Conservation (phyloP, 2,113 vertebrate genomes). For the Rattus rattus region DNA sequence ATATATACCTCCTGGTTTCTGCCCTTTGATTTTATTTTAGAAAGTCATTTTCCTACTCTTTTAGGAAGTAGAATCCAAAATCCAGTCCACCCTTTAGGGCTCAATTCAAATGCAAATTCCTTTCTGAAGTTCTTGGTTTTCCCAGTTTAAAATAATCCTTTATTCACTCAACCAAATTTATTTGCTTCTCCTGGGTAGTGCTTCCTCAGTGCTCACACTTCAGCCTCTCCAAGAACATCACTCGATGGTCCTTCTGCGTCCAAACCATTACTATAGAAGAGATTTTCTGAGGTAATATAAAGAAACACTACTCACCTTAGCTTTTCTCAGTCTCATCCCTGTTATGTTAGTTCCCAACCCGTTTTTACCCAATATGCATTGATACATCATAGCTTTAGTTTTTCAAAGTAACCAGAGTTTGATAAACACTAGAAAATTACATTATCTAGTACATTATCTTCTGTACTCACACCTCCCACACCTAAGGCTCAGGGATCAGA, state of each 20-base stretch:
- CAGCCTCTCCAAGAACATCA: not conserved
- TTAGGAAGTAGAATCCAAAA: not conserved
- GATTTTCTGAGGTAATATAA: not conserved
- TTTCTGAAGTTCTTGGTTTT: conserved; percentile 11
- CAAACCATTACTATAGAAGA: not conserved
- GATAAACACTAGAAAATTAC: not conserved
- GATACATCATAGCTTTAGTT: not conserved
- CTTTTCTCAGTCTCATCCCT: not conserved
- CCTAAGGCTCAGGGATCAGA: not conserved
- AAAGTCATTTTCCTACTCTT: not conserved
- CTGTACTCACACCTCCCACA: not conserved
- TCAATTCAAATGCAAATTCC: not conserved
- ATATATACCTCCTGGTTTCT: not conserved
- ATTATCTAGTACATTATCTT: not conserved
- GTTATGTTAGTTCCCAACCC: not conserved
- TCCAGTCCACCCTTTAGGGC: not conserved
- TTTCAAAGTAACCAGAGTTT: not conserved
- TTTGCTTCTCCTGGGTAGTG: not conserved
- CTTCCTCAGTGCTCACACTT: not conserved
- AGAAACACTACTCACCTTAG: not conserved
- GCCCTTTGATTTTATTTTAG: not conserved
- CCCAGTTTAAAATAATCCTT: not conserved
- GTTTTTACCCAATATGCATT: not conserved
- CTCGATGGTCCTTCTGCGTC: not conserved
- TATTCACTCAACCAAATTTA: not conserved